Conservation (phyloP, 2,888 invertebrate genomes). For the Zhuqinia jingwanae region DNA sequence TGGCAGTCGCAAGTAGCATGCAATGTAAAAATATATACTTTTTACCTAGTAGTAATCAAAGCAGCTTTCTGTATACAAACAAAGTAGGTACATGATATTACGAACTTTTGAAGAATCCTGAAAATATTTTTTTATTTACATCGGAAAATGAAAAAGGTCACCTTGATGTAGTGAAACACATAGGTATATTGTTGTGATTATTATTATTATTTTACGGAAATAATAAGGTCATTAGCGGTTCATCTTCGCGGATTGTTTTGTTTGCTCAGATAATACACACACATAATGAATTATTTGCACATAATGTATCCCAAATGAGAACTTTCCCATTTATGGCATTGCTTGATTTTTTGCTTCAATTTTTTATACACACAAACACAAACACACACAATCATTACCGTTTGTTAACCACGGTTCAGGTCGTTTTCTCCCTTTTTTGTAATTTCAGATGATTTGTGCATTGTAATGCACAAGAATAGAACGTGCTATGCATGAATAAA, state of each 20-base stretch:
- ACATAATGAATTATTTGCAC: conserved; percentile 22
- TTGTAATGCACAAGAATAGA: conserved; percentile 19
- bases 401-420: conserved; percentile 52
- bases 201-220: background rate
- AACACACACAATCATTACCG: conserved; percentile 12
- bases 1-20: background rate
- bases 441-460: conserved; percentile 38
- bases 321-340: conserved; percentile 49
- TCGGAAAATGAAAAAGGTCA: no score
- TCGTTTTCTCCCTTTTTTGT: conserved; percentile 51
- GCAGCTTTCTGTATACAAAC: no score
- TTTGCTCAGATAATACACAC: background rate
- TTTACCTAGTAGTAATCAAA: no score
- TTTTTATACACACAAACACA: conserved; percentile 7
- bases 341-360: conserved; percentile 10
- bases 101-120: no score
- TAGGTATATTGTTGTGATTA: no score
- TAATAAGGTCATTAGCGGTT: conserved; percentile 53
- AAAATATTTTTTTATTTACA: no score
- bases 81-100: no score
- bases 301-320: conserved; percentile 22
- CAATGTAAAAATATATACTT: background rate
- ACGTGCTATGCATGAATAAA: background rate
- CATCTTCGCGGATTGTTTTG: conserved; percentile 21
- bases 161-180: no score